A percentile compares a stretch with the other conserved stretches of the same genome.
These are phyloP conservation scores for Dysmachus trigonus DNA, from an alignment of 2,888 invertebrate species.

Conservation along the genomic window DNA sequence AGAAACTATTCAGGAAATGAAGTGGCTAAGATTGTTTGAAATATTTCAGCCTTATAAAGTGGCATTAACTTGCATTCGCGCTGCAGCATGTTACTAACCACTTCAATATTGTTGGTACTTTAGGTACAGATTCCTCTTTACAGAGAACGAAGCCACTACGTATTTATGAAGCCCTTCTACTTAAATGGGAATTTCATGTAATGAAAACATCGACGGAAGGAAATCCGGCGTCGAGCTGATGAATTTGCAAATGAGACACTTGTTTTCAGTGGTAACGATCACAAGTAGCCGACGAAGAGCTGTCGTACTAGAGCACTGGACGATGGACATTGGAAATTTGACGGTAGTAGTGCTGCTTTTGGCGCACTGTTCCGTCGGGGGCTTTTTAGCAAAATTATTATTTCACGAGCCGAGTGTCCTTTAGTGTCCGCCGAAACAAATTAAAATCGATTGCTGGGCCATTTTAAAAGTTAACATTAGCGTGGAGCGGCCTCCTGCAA, in stretches of 20 bases:
- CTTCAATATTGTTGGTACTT: background rate
- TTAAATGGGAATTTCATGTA: background rate
- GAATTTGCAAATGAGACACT: background rate
- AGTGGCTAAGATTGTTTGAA: background rate
- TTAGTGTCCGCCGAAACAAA: background rate
- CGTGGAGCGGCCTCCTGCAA: background rate
- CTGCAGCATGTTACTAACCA: background rate
- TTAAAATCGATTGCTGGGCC: background rate
- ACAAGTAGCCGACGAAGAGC: background rate
- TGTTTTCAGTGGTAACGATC: background rate
- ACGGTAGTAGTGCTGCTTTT: background rate
- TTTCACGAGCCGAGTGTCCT: background rate
- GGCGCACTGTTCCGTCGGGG: background rate
- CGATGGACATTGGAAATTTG: too few relatives aligned
- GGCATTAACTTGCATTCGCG: background rate
- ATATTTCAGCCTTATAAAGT: background rate
- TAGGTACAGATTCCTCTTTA: too few relatives aligned
- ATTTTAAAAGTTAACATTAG: slow-evolving; percentile 27
- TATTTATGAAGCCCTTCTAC: background rate
- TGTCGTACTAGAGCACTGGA: background rate
- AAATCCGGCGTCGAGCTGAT: background rate
- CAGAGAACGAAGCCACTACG: background rate
- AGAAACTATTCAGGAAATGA: too few relatives aligned
- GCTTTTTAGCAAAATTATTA: background rate
- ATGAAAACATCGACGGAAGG: background rate